Base-by-base conservation (phyloP, 2,888 invertebrate species). In the Drosophila flavopinicola region DNA sequence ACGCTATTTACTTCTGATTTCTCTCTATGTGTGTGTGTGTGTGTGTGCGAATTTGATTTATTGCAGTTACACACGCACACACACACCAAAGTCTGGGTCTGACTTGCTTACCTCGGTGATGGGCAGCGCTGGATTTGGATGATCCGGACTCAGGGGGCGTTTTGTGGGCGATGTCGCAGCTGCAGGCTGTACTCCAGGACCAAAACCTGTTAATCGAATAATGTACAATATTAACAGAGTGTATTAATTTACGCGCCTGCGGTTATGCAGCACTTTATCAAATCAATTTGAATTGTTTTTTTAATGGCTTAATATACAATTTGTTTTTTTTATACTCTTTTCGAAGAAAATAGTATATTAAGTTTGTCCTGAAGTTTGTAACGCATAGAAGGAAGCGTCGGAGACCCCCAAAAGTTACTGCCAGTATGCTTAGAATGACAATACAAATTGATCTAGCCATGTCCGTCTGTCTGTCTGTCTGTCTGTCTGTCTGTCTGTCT, bases 61-160 rank as follows among this genome's bases (percentile, higher is more conserved):
- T 57, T 7, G 24, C 27, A 38, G 0, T 37, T 35, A 45, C 24
- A 52, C 42, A 72, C 45, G 33, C 44, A 52, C 27, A 37, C 5
- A 15, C 3, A 42, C 9, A 25, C 24, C 3, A 49, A 27, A 7
- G 20, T 30, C 1, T 9, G n/a, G 17, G 2, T 20, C 11, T 47
- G 23, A 11, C 2, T 35, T 35, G 25, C 90, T 91, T 90, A 93
- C 93, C 90, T 94, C 94, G 35, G 94, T 93, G 77, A 94, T 94
- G 66, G 94, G 93, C 87, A 93, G 92, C 37, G 94, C 93, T 63
- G 94, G 94, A 91, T 94, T 94, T 9, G 94, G 93, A 82, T 93
- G 93, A 88, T 94, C 94, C 27, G 94, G 93, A 56, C 93, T 93
- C 70, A 92, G 89, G 25, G 93, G 92, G 67, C 93, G 90, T 75